Evolutionary conservation across 2,113 vertebrate genomes (phyloP), one percentile per base, ranked within the genome.

Genomic region (Poicephalus meyeri): DNA sequence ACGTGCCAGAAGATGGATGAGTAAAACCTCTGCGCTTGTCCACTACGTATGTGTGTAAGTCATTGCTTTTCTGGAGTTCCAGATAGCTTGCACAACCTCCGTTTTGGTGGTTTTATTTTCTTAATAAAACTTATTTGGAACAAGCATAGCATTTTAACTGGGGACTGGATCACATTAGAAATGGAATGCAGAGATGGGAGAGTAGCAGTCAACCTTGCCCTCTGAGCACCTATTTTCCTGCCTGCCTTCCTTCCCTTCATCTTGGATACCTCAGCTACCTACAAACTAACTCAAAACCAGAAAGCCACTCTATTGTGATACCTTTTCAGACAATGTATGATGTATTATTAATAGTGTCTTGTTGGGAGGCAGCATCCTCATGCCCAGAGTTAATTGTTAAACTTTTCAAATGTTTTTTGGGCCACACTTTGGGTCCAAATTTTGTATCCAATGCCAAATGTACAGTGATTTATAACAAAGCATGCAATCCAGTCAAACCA

Each of bases 81-180:
- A 90, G 60, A 86, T 47, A 92, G 52, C 85, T 97, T 97, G 93
- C 95, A 95, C 77, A 97, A 93, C 56, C 77, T 90, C 60, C 56
- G 44, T 37, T 78, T 74, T 12, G 6, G 77, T 68, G 64, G 69
- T 88, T 95, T 94, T 83, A 64, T 94, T 95, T 90, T 90, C 80
- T 88, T 79, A 90, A 84, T 86, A 91, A 91, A 93, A 55, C 42
- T 68, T 56, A 19, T 26, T 93, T 91, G 69, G 69, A 94, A 61
- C 41, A 56, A 73, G 28, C 63, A 42, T 52, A 91, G 5, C 19
- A 20, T 79, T 86, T 93, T 93, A 92, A 56, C 1, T 79, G 69
- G 41, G 16, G 12, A 50, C 90, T 93, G 80, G 90, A 72, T 92
- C 47, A 52, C 56, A 86, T 92, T 94, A 94, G 63, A 58, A 90